phyloP scores from a whole-genome alignment of 1,140 invertebrate genomes.

The Parapsyche elsis region DNA sequence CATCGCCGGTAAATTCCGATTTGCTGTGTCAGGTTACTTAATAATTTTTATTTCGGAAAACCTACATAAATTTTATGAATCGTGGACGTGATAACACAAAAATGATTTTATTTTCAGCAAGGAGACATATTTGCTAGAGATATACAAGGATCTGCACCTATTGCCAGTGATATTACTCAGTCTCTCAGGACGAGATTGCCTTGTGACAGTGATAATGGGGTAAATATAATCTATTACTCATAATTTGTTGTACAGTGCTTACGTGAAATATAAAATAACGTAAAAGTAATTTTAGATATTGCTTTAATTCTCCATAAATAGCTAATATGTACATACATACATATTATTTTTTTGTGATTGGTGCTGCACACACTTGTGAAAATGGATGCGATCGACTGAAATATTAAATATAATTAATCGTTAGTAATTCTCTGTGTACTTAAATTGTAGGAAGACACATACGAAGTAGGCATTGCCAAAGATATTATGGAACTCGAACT shows the following conservation, averaged over 20 bases:
- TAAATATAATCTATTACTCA: background rate
- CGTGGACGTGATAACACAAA: background rate
- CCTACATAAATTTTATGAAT: background rate
- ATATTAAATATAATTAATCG: too few relatives aligned
- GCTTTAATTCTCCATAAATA: too few relatives aligned
- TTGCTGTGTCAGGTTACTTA: background rate
- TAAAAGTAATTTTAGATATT: too few relatives aligned
- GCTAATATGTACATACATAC: too few relatives aligned
- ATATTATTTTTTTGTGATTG: too few relatives aligned
- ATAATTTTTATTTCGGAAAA: background rate
- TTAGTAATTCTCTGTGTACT: background rate
- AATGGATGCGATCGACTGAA: too few relatives aligned
- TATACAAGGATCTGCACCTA: background rate
- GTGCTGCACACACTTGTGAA: too few relatives aligned
- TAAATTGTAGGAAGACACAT: conserved; percentile 66
- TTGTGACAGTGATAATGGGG: conserved; percentile 29
- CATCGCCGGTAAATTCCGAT: background rate
- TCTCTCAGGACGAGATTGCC: background rate
- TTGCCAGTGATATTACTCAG: conserved; percentile 19
- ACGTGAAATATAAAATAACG: too few relatives aligned
- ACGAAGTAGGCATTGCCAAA: conserved; percentile 75
- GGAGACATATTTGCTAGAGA: conserved; percentile 15
- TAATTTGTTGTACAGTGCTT: too few relatives aligned
- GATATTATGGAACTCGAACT: conserved; percentile 76
- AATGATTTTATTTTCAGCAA: background rate